phyloP scores from a whole-genome alignment of 2,113 vertebrate species.

The Heterochromis multidens region DNA sequence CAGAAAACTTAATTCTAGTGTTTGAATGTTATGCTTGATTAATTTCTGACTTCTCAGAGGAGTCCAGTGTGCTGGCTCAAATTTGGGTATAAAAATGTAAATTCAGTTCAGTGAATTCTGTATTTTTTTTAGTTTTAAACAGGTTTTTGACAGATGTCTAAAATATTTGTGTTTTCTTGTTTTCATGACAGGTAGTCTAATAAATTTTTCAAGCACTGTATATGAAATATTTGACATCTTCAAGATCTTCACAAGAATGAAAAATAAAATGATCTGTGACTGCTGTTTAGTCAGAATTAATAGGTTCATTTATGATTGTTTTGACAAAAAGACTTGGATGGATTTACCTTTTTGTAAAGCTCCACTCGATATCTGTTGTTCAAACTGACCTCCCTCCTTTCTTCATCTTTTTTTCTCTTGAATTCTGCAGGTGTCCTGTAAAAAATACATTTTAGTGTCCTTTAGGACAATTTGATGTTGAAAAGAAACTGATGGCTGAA shows the following conservation, averaged over 20 bases:
- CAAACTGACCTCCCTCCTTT: slow-evolving; percentile 77
- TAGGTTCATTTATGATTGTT: not conserved
- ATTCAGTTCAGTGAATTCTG: too few species aligned
- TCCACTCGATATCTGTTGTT: slow-evolving; percentile 83
- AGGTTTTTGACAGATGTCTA: too few species aligned
- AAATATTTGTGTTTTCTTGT: too few species aligned
- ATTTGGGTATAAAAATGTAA: too few species aligned
- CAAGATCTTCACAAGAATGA: not conserved
- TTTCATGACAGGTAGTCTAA: too few species aligned
- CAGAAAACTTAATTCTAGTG: not conserved
- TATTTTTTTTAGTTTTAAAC: not conserved
- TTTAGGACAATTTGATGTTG: too few species aligned
- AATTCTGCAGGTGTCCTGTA: slow-evolving; percentile 78
- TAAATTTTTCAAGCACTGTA: too few species aligned
- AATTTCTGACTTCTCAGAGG: too few species aligned
- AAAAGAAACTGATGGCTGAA: too few species aligned
- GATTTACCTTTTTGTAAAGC: slow-evolving; percentile 87
- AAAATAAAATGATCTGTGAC: not conserved
- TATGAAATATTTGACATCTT: too few species aligned
- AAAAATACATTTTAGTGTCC: not conserved
- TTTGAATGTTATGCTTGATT: too few species aligned
- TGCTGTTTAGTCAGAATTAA: not conserved
- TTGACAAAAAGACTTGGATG: not conserved
- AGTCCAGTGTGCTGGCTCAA: too few species aligned
- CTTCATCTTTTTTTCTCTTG: slow-evolving; percentile 84